Conservation (phyloP, 2,797 vertebrate species). For the Adelosebastes latens region DNA sequence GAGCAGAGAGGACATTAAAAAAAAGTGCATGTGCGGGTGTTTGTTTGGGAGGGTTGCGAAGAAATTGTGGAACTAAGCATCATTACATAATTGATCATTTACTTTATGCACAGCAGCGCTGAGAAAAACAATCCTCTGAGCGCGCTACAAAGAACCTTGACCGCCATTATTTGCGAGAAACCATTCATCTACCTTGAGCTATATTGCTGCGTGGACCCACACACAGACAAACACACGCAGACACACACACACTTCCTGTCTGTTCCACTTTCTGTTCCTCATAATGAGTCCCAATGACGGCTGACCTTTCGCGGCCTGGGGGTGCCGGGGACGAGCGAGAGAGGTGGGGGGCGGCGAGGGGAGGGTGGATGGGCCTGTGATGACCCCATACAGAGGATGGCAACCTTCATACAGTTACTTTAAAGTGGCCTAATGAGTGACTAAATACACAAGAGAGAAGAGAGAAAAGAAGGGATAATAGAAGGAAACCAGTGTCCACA, state of each 20-base stretch:
- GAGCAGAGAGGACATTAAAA: slow-evolving; percentile 29
- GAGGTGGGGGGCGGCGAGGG: slow-evolving; percentile 9
- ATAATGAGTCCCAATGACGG: slow-evolving; percentile 80
- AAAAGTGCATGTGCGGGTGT: not conserved
- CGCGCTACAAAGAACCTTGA: slow-evolving; percentile 10
- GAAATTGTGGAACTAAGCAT: slow-evolving; percentile 14
- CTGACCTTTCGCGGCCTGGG: slow-evolving; percentile 78
- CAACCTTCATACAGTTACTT: slow-evolving; percentile 59
- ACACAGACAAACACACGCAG: slow-evolving; percentile 9
- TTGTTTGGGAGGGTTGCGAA: not conserved
- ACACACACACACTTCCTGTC: slow-evolving; percentile 50
- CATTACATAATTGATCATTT: slow-evolving; percentile 47
- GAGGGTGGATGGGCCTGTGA: slow-evolving; percentile 15
- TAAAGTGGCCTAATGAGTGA: slow-evolving; percentile 52
- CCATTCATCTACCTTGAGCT: slow-evolving; percentile 30
- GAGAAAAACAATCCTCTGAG: not conserved
- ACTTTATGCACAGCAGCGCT: slow-evolving; percentile 11
- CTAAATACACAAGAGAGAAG: slow-evolving; percentile 24
- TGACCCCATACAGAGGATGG: slow-evolving; percentile 58
- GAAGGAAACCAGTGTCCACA: slow-evolving; percentile 14
- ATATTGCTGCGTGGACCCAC: slow-evolving; percentile 2
- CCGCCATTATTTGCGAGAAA: slow-evolving; percentile 23
- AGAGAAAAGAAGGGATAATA: not conserved
- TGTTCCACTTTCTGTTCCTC: slow-evolving; percentile 59
- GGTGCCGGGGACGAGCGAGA: slow-evolving; percentile 41